These are phyloP conservation scores for Labroides dimidiatus DNA, from an alignment of 2,797 vertebrate genomes.

Conservation along the genomic window DNA sequence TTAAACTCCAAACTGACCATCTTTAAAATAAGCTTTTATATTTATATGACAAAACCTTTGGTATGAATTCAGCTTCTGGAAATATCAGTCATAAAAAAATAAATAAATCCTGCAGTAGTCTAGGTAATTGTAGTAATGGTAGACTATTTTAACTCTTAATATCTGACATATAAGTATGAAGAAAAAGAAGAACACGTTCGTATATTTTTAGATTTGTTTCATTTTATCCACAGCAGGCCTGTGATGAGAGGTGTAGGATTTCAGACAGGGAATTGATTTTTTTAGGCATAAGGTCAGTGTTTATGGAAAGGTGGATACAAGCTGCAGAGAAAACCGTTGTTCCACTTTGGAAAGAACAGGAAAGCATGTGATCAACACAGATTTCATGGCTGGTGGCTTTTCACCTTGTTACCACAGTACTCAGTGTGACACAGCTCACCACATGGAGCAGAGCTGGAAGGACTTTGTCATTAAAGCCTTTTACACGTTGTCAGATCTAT, in stretches of 20 bases:
- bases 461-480: slow-evolving; percentile 12
- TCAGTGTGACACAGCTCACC: slow-evolving; percentile 38
- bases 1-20: slow-evolving; percentile 14
- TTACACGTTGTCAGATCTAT: neutral
- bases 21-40: slow-evolving; percentile 20
- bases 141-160: slow-evolving; percentile 3
- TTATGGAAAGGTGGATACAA: slow-evolving; percentile 71
- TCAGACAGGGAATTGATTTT: slow-evolving; percentile 68
- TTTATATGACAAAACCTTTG: slow-evolving; percentile 1
- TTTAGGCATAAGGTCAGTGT: slow-evolving; percentile 76
- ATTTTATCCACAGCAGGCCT: slow-evolving; percentile 25
- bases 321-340: slow-evolving; percentile 66
- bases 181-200: neutral
- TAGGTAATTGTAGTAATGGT: neutral
- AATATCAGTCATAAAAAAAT: neutral
- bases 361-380: slow-evolving; percentile 57
- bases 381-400: slow-evolving; percentile 68
- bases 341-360: slow-evolving; percentile 61
- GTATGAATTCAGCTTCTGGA: slow-evolving; percentile 6
- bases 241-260: slow-evolving; percentile 37
- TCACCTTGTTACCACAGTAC: slow-evolving; percentile 59
- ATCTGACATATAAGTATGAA: neutral
- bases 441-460: slow-evolving; percentile 14
- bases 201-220: slow-evolving; percentile 1
- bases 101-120: neutral